Evolutionary conservation across 2,888 invertebrate species (phyloP).

Genomic region (Neuroscelio doddi): DNA sequence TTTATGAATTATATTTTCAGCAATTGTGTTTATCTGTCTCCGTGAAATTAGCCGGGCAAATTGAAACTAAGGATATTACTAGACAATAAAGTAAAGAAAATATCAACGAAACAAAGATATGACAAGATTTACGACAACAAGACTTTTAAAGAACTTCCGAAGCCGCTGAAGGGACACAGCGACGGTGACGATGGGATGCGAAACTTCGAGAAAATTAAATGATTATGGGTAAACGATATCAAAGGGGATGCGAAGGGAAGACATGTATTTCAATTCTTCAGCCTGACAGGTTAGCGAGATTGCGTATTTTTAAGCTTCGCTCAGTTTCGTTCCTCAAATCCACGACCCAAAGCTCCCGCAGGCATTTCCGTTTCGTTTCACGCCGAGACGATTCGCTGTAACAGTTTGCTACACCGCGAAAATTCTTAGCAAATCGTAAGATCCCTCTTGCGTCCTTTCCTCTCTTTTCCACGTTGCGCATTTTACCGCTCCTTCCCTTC

Average conservation of each 20-base stretch:
- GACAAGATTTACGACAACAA: slow-evolving; percentile 38
- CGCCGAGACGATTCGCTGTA: slow-evolving; percentile 59
- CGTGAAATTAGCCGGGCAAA: neutral
- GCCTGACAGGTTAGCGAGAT: slow-evolving; percentile 71
- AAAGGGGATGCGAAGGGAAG: slow-evolving; percentile 62
- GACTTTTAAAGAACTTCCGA: slow-evolving; percentile 53
- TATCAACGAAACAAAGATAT: slow-evolving; percentile 14
- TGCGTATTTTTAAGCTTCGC: slow-evolving; percentile 72
- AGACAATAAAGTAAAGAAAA: slow-evolving; percentile 15
- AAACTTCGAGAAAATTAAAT: slow-evolving; percentile 68
- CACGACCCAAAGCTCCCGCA: slow-evolving; percentile 42
- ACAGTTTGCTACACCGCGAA: slow-evolving; percentile 40
- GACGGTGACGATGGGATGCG: slow-evolving; percentile 45
- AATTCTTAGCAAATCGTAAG: slow-evolving; percentile 45
- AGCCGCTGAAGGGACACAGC: slow-evolving; percentile 7
- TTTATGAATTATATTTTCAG: too few relatives aligned
- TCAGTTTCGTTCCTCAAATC: slow-evolving; percentile 51
- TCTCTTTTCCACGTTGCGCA: slow-evolving; percentile 15
- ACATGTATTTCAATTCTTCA: slow-evolving; percentile 72
- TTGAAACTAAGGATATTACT: neutral
- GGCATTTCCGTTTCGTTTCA: slow-evolving; percentile 70
- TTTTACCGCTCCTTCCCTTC: slow-evolving; percentile 13
- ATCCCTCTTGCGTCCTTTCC: slow-evolving; percentile 21
- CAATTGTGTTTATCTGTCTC: too few relatives aligned
- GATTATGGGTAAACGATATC: slow-evolving; percentile 73